A percentile compares a stretch with the other conserved stretches of the same genome.
Conservation (phyloP, 2,888 invertebrate species). For the Tetragonisca angustula region DNA sequence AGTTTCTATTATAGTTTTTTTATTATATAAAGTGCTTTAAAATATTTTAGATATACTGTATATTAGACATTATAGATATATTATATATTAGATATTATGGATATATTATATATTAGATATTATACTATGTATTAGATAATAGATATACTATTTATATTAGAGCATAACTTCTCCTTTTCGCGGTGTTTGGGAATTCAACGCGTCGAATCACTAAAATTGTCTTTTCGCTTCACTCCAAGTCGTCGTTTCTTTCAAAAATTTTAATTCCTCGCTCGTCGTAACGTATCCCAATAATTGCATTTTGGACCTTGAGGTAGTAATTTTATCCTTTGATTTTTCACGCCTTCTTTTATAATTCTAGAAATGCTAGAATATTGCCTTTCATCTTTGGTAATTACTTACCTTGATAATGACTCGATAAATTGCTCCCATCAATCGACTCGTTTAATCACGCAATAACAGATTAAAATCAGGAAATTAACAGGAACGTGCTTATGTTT, state of each 20-base stretch:
- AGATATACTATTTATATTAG: background rate
- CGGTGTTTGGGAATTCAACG: background rate
- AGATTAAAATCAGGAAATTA: background rate
- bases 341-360: no score
- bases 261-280: background rate
- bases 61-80: no score
- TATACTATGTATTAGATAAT: no score
- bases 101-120: no score
- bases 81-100: background rate
- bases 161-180: background rate
- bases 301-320: background rate
- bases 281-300: background rate
- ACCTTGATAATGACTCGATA: background rate
- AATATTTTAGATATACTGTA: no score
- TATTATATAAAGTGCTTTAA: no score
- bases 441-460: background rate
- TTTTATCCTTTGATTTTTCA: no score
- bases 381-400: background rate
- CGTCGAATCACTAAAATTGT: background rate
- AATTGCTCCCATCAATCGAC: background rate
- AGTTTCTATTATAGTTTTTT: background rate
- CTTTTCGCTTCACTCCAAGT: background rate
- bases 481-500: background rate
- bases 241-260: background rate
- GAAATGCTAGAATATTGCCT: no score